Evolutionary conservation across 2,888 invertebrate species (phyloP).

Genomic region (Dicyrtoma fusca): DNA sequence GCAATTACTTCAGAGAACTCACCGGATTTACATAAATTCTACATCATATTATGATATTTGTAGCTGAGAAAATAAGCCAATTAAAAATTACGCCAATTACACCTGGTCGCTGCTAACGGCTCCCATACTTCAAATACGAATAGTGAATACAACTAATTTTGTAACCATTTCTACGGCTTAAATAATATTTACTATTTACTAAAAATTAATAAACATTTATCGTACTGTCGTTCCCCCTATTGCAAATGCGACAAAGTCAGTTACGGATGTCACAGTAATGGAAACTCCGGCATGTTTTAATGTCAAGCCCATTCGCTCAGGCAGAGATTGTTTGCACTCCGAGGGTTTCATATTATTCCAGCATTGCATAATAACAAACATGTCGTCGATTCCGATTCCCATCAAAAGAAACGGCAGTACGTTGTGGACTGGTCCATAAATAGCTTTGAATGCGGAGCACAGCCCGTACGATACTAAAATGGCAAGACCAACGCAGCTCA

Average conservation of each 20-base stretch:
- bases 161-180: background rate
- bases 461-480: slow-evolving; percentile 72
- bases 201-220: background rate
- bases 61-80: too few species aligned
- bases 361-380: slow-evolving; percentile 81
- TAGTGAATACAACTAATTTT: background rate
- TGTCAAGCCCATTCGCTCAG: slow-evolving; percentile 71
- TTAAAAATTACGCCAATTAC: too few species aligned
- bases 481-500: slow-evolving; percentile 74
- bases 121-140: background rate
- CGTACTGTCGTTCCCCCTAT: slow-evolving; percentile 54
- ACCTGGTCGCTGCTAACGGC: too few species aligned
- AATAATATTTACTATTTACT: background rate
- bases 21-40: too few species aligned
- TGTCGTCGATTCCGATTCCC: slow-evolving; percentile 79
- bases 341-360: slow-evolving; percentile 66
- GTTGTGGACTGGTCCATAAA: slow-evolving; percentile 80
- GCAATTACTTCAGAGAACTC: too few species aligned
- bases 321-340: slow-evolving; percentile 60
- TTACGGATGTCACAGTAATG: slow-evolving; percentile 77
- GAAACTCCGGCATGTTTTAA: slow-evolving; percentile 80
- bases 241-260: slow-evolving; percentile 55
- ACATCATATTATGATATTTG: too few species aligned
- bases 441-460: slow-evolving; percentile 71
- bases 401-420: slow-evolving; percentile 79